Evolutionary conservation across 2,888 invertebrate species (phyloP), one percentile per base, ranked within the genome.

Genomic region (Spatulosminthurus flaviceps): DNA sequence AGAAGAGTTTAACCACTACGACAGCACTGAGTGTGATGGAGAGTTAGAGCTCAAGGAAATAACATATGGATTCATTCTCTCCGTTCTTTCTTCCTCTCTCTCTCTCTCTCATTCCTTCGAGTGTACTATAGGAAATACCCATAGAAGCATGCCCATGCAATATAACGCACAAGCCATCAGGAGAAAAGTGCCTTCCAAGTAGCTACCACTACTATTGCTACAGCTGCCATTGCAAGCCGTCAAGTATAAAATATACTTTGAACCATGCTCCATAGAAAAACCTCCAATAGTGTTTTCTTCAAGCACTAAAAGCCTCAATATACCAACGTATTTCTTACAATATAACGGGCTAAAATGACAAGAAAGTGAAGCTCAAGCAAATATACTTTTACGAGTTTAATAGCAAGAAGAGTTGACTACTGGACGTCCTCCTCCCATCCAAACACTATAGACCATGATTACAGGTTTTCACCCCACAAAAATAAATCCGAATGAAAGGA

Each of bases 401-500:
- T 51, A 51, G 51, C 16, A 51, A 51, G 19, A n/a, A 51, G 34
- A 51, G 51, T 51, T 51, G 51, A 51, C 16, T 51, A n/a, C 51
- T 51, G 51, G 51, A 51, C 51, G 51, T 51, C 51, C 51, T 51
- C 51, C 51, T 51, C 51, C 51, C 51, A 51, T 51, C n/a, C 51
- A 51, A 51, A 51, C 51, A 51, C n/a, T 19, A n/a, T 51, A 51
- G 16, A 4, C 51, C 51, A 51, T 51, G 51, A 51, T 51, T 51
- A 19, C 51, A 51, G 51, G 51, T 51, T 51, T 51, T 51, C 51
- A 51, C 19, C 51, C 51, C 9, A 51, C 9, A 5, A 51, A 51
- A 51, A 51, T 51, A 51, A 51, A 51, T 51, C 51, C 9, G 51
- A 51, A 16, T 16, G 51, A 51, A 51, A 51, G 51, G 19, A 13